phyloP scores from a whole-genome alignment of 1,140 invertebrate genomes.

The Plutomurus gul region DNA sequence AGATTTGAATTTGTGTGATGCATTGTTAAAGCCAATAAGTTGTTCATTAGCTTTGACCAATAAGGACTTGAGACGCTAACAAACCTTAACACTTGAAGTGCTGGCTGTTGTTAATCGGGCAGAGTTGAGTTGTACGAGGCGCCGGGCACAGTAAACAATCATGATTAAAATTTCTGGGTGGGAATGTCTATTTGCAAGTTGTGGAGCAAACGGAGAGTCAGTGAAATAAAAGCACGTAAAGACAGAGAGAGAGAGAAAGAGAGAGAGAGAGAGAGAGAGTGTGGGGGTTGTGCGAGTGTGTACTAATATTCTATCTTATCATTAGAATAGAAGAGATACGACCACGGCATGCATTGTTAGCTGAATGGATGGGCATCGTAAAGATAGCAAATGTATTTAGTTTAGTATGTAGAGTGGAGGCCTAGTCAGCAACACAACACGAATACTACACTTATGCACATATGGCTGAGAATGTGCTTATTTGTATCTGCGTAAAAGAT shows the following conservation, averaged over 20 bases:
- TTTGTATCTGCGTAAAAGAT: background rate
- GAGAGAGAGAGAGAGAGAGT: no score
- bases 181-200: conserved; percentile 41
- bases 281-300: no score
- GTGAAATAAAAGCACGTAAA: no score
- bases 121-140: conserved; percentile 17
- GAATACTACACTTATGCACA: no score
- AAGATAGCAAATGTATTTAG: conserved; percentile 9
- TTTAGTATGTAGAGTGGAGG: background rate
- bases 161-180: conserved; percentile 45
- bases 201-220: background rate
- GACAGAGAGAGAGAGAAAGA: background rate
- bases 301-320: no score
- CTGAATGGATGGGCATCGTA: background rate
- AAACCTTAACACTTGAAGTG: conserved; percentile 14
- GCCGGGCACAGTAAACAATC: conserved; percentile 16
- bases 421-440: background rate
- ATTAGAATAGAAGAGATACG: background rate
- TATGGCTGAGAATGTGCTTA: background rate
- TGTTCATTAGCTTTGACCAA: conserved; percentile 21
- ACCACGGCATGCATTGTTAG: background rate
- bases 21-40: background rate
- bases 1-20: no score
- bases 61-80: conserved; percentile 26
- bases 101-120: conserved; percentile 3